Evolutionary conservation across 2,797 vertebrate genomes (phyloP).

Genomic region (Cyprinella venusta): DNA sequence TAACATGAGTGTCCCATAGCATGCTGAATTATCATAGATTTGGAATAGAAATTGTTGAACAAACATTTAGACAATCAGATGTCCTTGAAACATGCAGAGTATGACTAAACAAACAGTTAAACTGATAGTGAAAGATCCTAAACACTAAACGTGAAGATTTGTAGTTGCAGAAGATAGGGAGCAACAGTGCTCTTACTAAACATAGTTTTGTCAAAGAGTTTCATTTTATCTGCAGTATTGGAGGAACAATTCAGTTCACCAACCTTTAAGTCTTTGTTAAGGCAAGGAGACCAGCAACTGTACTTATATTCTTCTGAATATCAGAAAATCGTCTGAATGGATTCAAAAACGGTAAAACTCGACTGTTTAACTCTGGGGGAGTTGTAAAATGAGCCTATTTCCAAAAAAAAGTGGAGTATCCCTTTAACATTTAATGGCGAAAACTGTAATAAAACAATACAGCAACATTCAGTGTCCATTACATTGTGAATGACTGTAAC

Average conservation of each 20-base stretch:
- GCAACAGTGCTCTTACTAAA: background rate
- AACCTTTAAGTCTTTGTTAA: slow-evolving; percentile 16
- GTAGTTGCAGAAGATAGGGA: background rate
- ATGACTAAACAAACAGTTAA: slow-evolving; percentile 30
- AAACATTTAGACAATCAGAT: slow-evolving; percentile 28
- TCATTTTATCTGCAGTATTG: background rate
- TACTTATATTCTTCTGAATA: too few species aligned
- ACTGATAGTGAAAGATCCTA: background rate
- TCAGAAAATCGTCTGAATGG: too few species aligned
- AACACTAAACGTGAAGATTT: slow-evolving; percentile 14
- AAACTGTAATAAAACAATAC: too few species aligned
- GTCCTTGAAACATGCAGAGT: slow-evolving; percentile 12
- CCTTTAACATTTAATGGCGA: too few species aligned
- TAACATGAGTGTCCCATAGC: background rate
- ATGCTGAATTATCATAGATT: background rate
- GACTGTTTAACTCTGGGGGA: too few species aligned
- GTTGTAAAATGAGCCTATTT: too few species aligned
- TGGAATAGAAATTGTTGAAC: slow-evolving; percentile 13
- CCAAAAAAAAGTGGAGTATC: too few species aligned
- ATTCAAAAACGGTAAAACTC: too few species aligned
- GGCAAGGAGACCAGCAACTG: too few species aligned
- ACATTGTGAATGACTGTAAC: too few species aligned
- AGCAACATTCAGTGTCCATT: too few species aligned
- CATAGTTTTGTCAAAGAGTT: background rate
- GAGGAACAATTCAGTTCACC: background rate